Evolutionary conservation across 1,140 invertebrate species (phyloP).

Genomic region (Carposina sasakii): DNA sequence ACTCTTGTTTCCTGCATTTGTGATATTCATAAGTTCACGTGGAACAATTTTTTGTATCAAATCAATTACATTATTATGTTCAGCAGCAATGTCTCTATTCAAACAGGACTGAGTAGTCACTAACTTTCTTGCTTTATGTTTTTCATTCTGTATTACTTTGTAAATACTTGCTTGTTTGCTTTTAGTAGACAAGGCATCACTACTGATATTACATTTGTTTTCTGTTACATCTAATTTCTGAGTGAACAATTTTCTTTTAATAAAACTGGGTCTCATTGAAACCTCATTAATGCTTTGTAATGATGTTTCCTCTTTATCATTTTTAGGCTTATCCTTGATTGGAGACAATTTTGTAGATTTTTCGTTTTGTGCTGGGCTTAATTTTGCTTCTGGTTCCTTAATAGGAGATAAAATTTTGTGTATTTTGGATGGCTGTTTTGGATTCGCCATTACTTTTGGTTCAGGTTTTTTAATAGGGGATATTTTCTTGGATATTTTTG

Average conservation of each 20-base stretch:
- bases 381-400: neutral
- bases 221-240: slow-evolving; percentile 56
- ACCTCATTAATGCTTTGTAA: slow-evolving; percentile 28
- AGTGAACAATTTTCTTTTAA: slow-evolving; percentile 59
- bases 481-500: too few species aligned
- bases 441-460: neutral
- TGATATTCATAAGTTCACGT: slow-evolving; percentile 43
- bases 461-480: slow-evolving; percentile 1
- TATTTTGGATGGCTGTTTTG: neutral
- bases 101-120: slow-evolving; percentile 52
- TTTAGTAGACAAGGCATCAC: slow-evolving; percentile 27
- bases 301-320: slow-evolving; percentile 16
- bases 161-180: slow-evolving; percentile 45
- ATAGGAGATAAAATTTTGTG: too few species aligned
- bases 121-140: slow-evolving; percentile 54
- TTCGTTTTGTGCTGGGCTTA: neutral
- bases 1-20: slow-evolving; percentile 34
- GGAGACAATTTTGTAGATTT: slow-evolving; percentile 6
- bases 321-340: slow-evolving; percentile 9
- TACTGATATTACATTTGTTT: slow-evolving; percentile 35
- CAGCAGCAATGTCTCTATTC: slow-evolving; percentile 38
- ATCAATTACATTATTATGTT: slow-evolving; percentile 50
- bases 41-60: slow-evolving; percentile 62
- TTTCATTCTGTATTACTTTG: slow-evolving; percentile 35
- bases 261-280: slow-evolving; percentile 57